Evolutionary conservation across 2,797 vertebrate genomes (phyloP), one percentile per base, ranked within the genome.

Genomic region (Scolopax bukidnonensis): DNA sequence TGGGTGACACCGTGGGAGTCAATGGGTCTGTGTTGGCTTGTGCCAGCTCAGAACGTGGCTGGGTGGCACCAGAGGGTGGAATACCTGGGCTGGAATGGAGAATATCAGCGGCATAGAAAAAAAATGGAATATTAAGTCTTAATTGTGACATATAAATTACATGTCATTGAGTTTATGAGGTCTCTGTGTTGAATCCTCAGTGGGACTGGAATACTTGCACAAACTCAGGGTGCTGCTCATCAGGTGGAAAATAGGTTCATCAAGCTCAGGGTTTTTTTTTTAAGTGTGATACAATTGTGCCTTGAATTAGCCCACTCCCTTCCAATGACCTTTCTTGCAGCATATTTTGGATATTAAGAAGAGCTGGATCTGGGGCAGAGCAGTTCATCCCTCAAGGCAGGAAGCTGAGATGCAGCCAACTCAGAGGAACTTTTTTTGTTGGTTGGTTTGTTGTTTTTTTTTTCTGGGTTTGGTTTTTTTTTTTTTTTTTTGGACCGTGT

Each of bases 241-340:
- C 75, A 56, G 90, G 81, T 87, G 67, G 43, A 40, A 79, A 73
- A 71, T 8, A 47, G 48, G 77, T 47, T 91, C 85, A 18, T n/a
- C 11, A 12, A 74, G 59, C 77, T 84, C 60, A 14, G 36, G 12
- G 3, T 5, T 50, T n/a, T 59, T 64, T 70, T 38, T 65, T n/a
- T 48, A 21, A 12, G 47, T 27, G 43, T 27, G 43, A 50, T 32
- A 71, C 84, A 79, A 32, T 16, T 36, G 19, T 78, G 78, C 82
- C 84, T 64, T 21, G 51, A 45, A 16, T 70, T 4, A 51, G 36
- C 85, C 70, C 74, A 12, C 70, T 89, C 91, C 93, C 85, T 94
- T 60, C 85, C 93, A 77, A 36, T 70, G 95, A 89, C 93, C 94
- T 93, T 95, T 95, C 80, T 61, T 18, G 69, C 61, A 27, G 89